These are phyloP conservation scores for Halichoerus grypus DNA, from an alignment of 2,113 vertebrate species.

Conservation along the genomic window DNA sequence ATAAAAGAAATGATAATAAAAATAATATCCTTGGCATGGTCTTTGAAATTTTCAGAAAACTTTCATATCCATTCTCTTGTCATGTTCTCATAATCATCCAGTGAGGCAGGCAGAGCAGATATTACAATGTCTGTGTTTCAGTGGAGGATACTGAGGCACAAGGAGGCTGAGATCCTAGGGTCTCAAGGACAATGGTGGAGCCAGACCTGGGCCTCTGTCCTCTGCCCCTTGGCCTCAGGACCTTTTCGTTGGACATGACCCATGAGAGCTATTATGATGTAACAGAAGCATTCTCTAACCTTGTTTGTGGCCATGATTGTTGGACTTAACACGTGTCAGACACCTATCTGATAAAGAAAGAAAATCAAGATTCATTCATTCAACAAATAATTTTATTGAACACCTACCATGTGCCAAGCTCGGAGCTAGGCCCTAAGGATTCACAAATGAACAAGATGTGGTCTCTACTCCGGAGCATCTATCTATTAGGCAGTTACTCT, in stretches of 20 bases:
- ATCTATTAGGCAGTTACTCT: not conserved
- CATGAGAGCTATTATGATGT: not conserved
- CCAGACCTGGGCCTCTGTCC: not conserved
- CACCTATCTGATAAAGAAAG: not conserved
- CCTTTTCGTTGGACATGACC: not conserved
- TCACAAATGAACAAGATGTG: not conserved
- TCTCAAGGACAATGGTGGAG: not conserved
- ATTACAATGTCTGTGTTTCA: no score
- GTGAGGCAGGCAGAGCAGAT: not conserved
- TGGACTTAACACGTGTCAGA: not conserved
- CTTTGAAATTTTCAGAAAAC: not conserved
- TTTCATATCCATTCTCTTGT: not conserved
- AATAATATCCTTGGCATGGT: not conserved
- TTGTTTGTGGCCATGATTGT: not conserved
- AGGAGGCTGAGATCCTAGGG: not conserved
- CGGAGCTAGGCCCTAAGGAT: not conserved
- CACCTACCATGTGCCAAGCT: not conserved
- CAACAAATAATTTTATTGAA: not conserved
- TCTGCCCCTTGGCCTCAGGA: not conserved
- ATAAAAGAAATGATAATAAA: not conserved
- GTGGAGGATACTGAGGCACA: not conserved
- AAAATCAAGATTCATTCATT: not conserved
- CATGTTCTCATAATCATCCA: not conserved
- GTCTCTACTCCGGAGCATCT: not conserved
- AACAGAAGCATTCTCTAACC: not conserved